Conservation (phyloP, 2,888 invertebrate genomes). For the Ametastegia equiseti region DNA sequence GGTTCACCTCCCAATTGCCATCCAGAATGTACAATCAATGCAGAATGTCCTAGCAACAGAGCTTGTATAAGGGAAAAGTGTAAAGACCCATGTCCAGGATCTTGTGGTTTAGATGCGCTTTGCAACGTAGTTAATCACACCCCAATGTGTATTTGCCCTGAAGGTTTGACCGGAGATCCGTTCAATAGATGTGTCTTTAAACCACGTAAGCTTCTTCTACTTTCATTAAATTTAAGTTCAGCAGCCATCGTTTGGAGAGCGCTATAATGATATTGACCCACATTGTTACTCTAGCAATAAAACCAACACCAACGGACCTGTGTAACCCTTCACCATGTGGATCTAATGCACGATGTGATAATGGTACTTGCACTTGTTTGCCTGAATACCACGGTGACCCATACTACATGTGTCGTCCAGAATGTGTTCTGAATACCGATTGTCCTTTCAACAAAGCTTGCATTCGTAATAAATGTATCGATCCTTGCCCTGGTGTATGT, state of each 20-base stretch:
- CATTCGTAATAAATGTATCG: constrained; percentile 86
- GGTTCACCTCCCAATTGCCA: constrained; percentile 75
- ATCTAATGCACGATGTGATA: constrained; percentile 83
- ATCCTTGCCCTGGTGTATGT: constrained; percentile 90
- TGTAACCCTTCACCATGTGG: constrained; percentile 87
- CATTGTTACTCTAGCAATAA: constrained; percentile 50
- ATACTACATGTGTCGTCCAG: constrained; percentile 85
- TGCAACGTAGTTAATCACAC: constrained; percentile 77
- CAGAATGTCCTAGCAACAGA: constrained; percentile 75
- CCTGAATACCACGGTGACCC: constrained; percentile 75
- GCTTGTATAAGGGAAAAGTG: constrained; percentile 77
- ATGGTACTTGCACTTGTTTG: constrained; percentile 72
- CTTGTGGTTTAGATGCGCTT: constrained; percentile 75
- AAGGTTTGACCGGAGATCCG: constrained; percentile 77
- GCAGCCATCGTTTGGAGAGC: not conserved
- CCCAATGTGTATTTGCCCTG: constrained; percentile 76
- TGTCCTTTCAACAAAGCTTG: constrained; percentile 88
- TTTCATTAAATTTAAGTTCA: constrained; percentile 20
- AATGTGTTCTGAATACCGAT: constrained; percentile 89
- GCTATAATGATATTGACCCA: constrained; percentile 54
- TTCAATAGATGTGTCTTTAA: constrained; percentile 73
- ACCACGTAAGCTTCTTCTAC: constrained; percentile 53
- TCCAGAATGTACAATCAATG: constrained; percentile 75
- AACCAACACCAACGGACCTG: constrained; percentile 75
- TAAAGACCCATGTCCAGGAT: constrained; percentile 77